phyloP scores from a whole-genome alignment of 2,888 invertebrate species.

The Pristionchus entomophagus region DNA sequence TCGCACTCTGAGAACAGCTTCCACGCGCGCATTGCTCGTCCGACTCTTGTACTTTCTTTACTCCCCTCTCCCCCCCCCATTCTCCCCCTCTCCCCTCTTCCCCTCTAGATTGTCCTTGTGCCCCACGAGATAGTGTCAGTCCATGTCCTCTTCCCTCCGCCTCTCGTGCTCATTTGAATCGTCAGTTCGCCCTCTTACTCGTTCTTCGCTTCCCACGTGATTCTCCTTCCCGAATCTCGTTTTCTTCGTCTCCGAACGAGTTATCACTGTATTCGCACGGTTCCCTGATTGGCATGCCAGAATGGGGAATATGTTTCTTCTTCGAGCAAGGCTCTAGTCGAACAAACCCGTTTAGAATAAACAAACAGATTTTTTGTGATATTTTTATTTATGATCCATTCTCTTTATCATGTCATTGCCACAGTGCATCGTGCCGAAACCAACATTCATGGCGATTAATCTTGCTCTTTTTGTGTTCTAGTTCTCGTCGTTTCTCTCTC shows the following conservation, averaged over 20 bases:
- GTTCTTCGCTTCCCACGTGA: constrained; percentile 24
- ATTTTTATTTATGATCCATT: too few relatives aligned
- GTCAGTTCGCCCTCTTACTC: neutral
- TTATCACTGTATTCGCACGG: neutral
- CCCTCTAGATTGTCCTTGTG: neutral
- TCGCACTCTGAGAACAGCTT: constrained; percentile 39
- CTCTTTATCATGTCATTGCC: neutral
- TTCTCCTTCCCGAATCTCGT: constrained; percentile 5
- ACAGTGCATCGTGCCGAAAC: neutral
- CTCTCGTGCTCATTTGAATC: neutral
- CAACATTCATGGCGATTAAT: neutral
- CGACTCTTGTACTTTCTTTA: neutral
- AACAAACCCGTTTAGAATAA: too few relatives aligned
- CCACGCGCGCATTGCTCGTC: neutral
- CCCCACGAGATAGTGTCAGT: neutral
- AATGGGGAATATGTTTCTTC: too few relatives aligned
- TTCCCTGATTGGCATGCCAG: neutral
- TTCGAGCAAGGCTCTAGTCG: too few relatives aligned
- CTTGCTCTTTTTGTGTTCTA: too few relatives aligned
- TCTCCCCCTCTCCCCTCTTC: neutral
- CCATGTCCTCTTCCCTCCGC: neutral
- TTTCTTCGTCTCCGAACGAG: neutral
- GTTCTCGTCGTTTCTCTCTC: too few relatives aligned
- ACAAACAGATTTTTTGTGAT: too few relatives aligned
- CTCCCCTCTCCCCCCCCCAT: neutral